phyloP scores from a whole-genome alignment of 1,140 invertebrate species.

The Coenobita brevimanus region DNA sequence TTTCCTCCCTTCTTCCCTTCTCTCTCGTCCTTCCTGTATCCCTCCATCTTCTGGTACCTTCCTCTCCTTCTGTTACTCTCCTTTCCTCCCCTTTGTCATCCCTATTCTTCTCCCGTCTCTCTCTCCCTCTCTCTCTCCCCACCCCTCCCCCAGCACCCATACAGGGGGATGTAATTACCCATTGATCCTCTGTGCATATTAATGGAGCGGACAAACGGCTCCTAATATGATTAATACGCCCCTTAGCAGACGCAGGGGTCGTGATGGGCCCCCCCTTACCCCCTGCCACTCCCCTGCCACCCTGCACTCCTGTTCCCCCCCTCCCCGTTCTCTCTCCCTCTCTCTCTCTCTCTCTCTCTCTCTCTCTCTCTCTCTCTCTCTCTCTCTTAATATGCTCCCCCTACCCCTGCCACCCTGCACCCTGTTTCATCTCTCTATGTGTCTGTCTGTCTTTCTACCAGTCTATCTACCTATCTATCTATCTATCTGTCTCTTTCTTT shows the following conservation, averaged over 20 bases:
- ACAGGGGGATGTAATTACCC: constrained; percentile 64
- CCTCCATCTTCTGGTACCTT: constrained; percentile 1
- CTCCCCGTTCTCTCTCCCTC: not conserved
- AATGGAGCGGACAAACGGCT: constrained; percentile 57
- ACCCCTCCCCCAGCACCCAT: not conserved
- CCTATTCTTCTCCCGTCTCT: constrained; percentile 1
- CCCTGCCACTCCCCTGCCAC: not conserved
- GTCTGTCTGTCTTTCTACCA: no score
- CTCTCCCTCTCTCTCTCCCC: constrained; percentile 19
- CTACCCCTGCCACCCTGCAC: not conserved
- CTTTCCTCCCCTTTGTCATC: not conserved
- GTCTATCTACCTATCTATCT: no score
- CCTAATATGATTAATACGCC: constrained; percentile 61
- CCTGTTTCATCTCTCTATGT: not conserved
- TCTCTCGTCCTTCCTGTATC: not conserved
- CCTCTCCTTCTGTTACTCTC: not conserved
- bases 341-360: not conserved
- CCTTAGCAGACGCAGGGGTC: constrained; percentile 38
- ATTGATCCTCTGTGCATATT: constrained; percentile 63
- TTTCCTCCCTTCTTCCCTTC: not conserved
- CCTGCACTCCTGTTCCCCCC: not conserved
- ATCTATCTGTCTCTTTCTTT: no score
- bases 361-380: not conserved
- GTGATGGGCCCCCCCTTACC: not conserved
- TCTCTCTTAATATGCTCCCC: not conserved